These are phyloP conservation scores for Dynastes hyllus DNA, from an alignment of 2,888 invertebrate genomes.

Conservation along the genomic window DNA sequence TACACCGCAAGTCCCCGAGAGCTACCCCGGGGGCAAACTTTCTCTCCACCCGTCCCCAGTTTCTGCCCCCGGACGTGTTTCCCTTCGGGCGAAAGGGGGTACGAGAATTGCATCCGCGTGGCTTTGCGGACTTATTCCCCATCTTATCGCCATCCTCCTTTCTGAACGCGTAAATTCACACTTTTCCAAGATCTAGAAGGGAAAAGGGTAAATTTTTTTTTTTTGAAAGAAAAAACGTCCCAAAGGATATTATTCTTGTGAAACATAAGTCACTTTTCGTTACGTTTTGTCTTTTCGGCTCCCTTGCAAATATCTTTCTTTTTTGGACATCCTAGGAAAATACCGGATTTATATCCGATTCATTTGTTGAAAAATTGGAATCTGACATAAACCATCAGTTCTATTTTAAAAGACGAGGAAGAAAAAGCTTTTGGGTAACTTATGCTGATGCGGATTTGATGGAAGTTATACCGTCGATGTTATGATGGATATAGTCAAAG, in stretches of 20 bases:
- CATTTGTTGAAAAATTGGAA: constrained; percentile 24
- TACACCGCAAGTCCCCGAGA: neutral
- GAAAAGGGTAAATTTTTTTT: too few species aligned
- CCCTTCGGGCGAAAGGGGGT: neutral
- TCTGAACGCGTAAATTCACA: too few species aligned
- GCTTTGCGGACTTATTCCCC: too few species aligned
- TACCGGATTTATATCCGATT: constrained; percentile 18
- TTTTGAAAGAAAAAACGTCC: constrained; percentile 27
- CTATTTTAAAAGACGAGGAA: neutral
- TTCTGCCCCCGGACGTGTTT: too few species aligned
- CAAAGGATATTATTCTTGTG: constrained; percentile 43
- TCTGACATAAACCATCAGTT: neutral
- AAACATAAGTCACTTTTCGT: constrained; percentile 41
- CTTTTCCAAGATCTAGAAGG: neutral
- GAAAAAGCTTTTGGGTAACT: too few species aligned
- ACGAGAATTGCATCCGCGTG: too few species aligned
- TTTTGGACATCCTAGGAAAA: neutral
- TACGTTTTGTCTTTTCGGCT: constrained; percentile 32
- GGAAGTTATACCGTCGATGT: too few species aligned
- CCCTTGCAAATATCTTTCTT: constrained; percentile 3
- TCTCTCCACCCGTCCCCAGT: neutral
- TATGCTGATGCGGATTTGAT: too few species aligned
- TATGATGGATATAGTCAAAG: too few species aligned
- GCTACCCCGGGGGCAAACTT: neutral
- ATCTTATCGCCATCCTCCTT: too few species aligned